phyloP scores from a whole-genome alignment of 2,797 vertebrate species.

The Coccyzus lansbergi region DNA sequence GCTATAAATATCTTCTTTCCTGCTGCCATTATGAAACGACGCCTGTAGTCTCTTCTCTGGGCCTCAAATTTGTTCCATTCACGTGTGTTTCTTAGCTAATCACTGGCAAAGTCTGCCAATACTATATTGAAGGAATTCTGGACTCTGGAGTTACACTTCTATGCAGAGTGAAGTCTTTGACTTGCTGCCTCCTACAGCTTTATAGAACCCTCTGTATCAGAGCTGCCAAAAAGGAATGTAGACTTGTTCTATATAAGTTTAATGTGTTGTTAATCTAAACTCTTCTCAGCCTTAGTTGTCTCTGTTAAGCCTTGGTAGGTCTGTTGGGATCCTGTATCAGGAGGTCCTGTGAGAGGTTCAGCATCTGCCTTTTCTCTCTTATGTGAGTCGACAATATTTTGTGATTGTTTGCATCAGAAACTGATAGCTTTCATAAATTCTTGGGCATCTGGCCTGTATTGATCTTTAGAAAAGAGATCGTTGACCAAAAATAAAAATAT shows the following conservation, averaged over 20 bases:
- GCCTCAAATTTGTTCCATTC: background rate
- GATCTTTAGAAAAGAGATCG: slow-evolving; percentile 11
- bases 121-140: background rate
- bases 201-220: background rate
- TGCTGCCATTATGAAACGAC: background rate
- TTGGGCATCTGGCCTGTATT: background rate
- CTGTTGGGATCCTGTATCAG: background rate
- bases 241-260: background rate
- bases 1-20: background rate
- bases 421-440: background rate
- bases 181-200: background rate
- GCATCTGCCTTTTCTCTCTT: rapidly evolving
- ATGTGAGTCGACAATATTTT: background rate
- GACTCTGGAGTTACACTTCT: background rate
- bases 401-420: background rate
- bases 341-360: background rate
- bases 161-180: background rate
- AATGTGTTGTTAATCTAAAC: background rate
- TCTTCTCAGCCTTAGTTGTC: background rate
- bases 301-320: background rate
- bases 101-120: background rate
- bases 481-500: background rate
- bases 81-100: background rate
- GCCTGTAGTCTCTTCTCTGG: slow-evolving; percentile 3
- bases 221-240: background rate